phyloP scores from a whole-genome alignment of 2,888 invertebrate species.

The Drosophila birchii region DNA sequence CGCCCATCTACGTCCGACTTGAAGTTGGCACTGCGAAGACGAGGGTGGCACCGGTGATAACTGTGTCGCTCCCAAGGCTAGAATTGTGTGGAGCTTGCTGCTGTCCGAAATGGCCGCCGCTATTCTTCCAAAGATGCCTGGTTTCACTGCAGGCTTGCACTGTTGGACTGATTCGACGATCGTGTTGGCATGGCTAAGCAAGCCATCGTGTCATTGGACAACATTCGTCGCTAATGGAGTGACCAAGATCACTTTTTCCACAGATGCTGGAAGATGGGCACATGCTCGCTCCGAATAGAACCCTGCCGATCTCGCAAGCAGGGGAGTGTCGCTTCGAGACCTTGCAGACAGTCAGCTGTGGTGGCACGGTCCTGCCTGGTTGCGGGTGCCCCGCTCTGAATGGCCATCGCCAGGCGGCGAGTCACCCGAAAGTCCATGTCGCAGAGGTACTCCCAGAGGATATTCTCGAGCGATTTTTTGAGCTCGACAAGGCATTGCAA shows the following conservation, averaged over 20 bases:
- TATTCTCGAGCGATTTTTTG: background rate
- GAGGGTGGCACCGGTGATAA: slow-evolving; percentile 9
- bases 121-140: no score
- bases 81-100: slow-evolving; percentile 40
- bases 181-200: no score
- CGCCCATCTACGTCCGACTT: slow-evolving; percentile 21
- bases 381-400: no score
- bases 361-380: no score
- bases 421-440: no score
- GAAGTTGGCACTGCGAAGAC: slow-evolving; percentile 10
- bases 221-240: no score
- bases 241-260: no score
- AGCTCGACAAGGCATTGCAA: background rate
- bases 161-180: background rate
- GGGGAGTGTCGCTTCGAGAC: no score
- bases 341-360: no score
- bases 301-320: background rate
- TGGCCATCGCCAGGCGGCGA: background rate
- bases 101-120: slow-evolving; percentile 14
- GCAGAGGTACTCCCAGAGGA: background rate
- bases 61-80: slow-evolving; percentile 23
- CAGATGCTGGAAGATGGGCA: background rate
- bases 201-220: background rate
- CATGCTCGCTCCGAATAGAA: background rate
- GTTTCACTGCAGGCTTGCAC: no score